Base-by-base conservation (phyloP, 1,140 invertebrate species). In the Mylabris phalerata region DNA sequence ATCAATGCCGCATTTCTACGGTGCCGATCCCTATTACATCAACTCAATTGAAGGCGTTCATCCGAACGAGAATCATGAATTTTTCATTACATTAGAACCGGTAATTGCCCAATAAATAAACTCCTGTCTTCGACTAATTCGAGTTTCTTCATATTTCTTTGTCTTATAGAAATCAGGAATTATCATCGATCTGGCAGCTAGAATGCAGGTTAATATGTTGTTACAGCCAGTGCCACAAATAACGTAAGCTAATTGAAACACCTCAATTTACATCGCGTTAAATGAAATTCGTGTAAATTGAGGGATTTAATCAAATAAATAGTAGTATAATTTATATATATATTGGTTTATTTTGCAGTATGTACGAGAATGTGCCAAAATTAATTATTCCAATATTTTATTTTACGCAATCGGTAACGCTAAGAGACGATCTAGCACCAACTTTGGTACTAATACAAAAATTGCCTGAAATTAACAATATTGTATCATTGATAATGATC, bases 1-100 rank as follows among this genome's bases (percentile, higher is more conserved):
- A 7, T 88, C 88, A 11, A 82, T 85, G 61, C 90, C 90, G 1
- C 90, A 93, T 75, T 92, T 91, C 76, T 82, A 84, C 61, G 72
- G 82, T 44, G 84, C 85, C 10, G 87, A 90, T 72, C 75, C 79
- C 0, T 74, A 73, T 62, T 82, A 84, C 57, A 59, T 74, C 10
- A 60, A 77, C 46, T 72, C 75, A 55, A 76, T 88, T 1, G 72
- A 77, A 1, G 80, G 80, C 0, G 60, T 82, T 1, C 55, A 67
- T 3, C 78, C 80, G 9, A 63, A 65, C 52, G 68, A 66, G 2
- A 63, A 68, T 54, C 90, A 93, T 67, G 78, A 84, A 63, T 87
- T 90, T 65, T 78, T 75, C 50, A 75, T 94, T 49, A 77, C 82
- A 6, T 66, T 92, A 32, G 88, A 94, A 74, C 89, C 89, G 32